phyloP scores from a whole-genome alignment of 2,888 invertebrate species.

The Pristionchus entomophagus region DNA sequence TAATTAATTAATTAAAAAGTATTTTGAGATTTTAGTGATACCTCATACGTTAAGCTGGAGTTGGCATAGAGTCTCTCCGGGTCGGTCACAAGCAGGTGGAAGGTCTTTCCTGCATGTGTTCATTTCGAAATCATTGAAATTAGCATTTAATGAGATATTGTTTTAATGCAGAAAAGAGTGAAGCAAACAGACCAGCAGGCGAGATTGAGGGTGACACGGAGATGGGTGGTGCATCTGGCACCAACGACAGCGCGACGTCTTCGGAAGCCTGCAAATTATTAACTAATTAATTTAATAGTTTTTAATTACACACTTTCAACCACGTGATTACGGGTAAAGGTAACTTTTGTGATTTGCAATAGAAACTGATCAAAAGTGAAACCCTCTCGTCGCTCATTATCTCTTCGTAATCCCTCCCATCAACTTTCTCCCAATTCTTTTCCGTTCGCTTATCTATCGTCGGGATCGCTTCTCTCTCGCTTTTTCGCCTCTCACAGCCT shows the following conservation, averaged over 20 bases:
- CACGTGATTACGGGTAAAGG: neutral
- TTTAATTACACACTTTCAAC: neutral
- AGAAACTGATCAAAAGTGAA: neutral
- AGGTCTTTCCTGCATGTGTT: slow-evolving; percentile 24
- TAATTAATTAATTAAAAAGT: too few relatives aligned
- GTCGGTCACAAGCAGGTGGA: slow-evolving; percentile 41
- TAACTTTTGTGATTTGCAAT: too few relatives aligned
- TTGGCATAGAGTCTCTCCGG: slow-evolving; percentile 33
- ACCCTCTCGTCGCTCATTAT: neutral
- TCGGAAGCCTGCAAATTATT: slow-evolving; percentile 10
- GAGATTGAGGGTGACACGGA: slow-evolving; percentile 38
- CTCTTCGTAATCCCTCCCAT: neutral
- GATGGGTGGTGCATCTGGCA: slow-evolving; percentile 38
- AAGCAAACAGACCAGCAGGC: slow-evolving; percentile 7
- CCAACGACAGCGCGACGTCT: slow-evolving; percentile 32
- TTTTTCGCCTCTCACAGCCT: neutral
- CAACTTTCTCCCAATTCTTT: slow-evolving; percentile 11
- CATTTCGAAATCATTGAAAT: too few relatives aligned
- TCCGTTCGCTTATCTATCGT: slow-evolving; percentile 10
- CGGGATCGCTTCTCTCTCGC: neutral
- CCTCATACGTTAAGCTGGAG: slow-evolving; percentile 22
- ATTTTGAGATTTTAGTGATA: neutral
- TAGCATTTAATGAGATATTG: neutral
- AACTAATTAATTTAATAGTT: neutral
- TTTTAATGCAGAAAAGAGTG: neutral